phyloP scores from a whole-genome alignment of 2,797 vertebrate species.

The Lerista edwardsae region DNA sequence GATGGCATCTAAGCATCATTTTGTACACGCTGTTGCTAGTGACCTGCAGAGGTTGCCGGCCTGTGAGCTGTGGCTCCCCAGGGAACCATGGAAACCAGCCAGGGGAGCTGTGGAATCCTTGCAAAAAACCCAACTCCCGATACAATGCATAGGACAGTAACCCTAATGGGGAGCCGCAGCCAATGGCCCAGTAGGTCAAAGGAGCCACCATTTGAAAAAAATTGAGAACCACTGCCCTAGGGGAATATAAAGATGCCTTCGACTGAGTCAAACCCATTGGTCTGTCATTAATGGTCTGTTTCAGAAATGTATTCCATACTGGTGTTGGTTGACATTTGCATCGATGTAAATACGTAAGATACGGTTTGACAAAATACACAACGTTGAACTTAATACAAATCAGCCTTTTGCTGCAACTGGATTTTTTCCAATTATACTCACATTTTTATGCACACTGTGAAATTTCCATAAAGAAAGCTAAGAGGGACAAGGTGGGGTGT shows the following conservation, averaged over 20 bases:
- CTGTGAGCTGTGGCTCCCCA: too few species aligned
- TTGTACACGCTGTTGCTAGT: neutral
- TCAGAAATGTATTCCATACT: constrained; percentile 58
- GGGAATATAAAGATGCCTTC: neutral
- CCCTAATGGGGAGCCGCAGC: too few species aligned
- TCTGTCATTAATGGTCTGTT: neutral
- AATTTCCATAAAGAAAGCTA: constrained; percentile 68
- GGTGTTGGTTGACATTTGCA: constrained; percentile 47
- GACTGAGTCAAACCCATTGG: too few species aligned
- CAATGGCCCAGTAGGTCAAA: too few species aligned
- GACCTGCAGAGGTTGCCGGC: too few species aligned
- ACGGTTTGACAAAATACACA: constrained; percentile 62
- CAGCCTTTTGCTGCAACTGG: constrained; percentile 26
- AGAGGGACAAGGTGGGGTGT: constrained; percentile 48
- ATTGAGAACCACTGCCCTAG: too few species aligned
- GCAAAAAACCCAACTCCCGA: too few species aligned
- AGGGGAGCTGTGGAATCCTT: too few species aligned
- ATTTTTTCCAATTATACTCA: constrained; percentile 65
- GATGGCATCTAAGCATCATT: neutral
- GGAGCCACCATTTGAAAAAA: too few species aligned
- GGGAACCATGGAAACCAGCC: too few species aligned
- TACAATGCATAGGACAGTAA: too few species aligned
- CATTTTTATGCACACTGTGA: constrained; percentile 46
- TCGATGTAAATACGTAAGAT: constrained; percentile 57
- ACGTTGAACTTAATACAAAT: constrained; percentile 58